A percentile compares a stretch with the other conserved stretches of the same genome.
Evolutionary conservation across 1,140 invertebrate genomes (phyloP).

Genomic region (Nasonia vitripennis): DNA sequence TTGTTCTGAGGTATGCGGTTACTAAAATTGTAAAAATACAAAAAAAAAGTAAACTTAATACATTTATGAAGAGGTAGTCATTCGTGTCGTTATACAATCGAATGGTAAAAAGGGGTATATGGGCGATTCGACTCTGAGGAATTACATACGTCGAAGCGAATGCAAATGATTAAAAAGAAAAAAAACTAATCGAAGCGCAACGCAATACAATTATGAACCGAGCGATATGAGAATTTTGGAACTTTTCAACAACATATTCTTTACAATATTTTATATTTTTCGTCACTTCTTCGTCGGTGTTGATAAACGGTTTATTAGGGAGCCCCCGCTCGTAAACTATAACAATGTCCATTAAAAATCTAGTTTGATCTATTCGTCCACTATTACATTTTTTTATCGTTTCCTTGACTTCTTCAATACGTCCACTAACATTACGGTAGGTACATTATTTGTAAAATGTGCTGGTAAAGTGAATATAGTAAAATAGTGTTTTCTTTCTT

Average conservation of each 20-base stretch:
- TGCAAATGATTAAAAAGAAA: slow-evolving; percentile 46
- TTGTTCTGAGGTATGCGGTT: slow-evolving; percentile 73
- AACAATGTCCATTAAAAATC: slow-evolving; percentile 53
- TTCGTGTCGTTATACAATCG: slow-evolving; percentile 60
- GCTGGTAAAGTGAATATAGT: slow-evolving; percentile 69
- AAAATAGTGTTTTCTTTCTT: slow-evolving; percentile 68
- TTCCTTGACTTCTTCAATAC: slow-evolving; percentile 7
- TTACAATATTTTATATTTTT: slow-evolving; percentile 44
- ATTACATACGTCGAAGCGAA: slow-evolving; percentile 52
- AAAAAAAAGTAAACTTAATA: slow-evolving; percentile 72
- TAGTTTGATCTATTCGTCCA: slow-evolving; percentile 45
- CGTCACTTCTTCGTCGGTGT: slow-evolving; percentile 7
- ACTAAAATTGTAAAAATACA: slow-evolving; percentile 74
- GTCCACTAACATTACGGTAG: slow-evolving; percentile 34
- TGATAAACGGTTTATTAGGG: slow-evolving; percentile 24
- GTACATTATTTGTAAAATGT: slow-evolving; percentile 61
- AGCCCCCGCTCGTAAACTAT: slow-evolving; percentile 48
- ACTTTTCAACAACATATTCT: slow-evolving; percentile 50
- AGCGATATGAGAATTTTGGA: slow-evolving; percentile 67
- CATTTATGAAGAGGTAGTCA: slow-evolving; percentile 72
- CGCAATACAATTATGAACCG: slow-evolving; percentile 55
- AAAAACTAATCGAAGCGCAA: slow-evolving; percentile 40
- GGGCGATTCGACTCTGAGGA: slow-evolving; percentile 28
- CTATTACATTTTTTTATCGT: slow-evolving; percentile 18
- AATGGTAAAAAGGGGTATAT: slow-evolving; percentile 43